A percentile compares a stretch with the other conserved stretches of the same genome.
phyloP scores from a whole-genome alignment of 2,797 vertebrate species.

The Pipistrellus nathusii region DNA sequence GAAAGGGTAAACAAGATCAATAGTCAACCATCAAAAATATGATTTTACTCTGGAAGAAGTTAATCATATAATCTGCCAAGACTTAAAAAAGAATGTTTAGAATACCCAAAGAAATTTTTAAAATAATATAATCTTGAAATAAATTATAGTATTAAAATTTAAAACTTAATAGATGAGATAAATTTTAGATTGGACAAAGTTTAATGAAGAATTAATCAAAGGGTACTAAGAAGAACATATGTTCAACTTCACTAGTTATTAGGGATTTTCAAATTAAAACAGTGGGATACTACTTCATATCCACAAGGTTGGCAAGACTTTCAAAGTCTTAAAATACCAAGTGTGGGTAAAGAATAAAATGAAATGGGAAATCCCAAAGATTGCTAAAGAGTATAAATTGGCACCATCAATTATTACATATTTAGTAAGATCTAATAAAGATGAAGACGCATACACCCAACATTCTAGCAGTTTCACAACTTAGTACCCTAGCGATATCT shows the following conservation, averaged over 20 bases:
- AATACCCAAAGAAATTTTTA: background rate
- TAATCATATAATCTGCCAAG: background rate
- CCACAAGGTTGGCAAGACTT: background rate
- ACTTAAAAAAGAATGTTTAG: constrained; percentile 36
- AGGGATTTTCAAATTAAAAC: constrained; percentile 43
- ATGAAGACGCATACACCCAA: background rate
- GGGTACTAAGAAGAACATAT: background rate
- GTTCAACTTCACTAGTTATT: background rate
- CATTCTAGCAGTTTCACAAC: background rate
- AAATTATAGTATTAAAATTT: background rate
- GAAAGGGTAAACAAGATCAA: background rate
- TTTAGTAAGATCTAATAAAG: constrained; percentile 57
- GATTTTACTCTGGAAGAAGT: background rate
- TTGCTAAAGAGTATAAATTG: constrained; percentile 14
- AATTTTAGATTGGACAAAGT: background rate
- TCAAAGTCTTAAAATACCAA: constrained; percentile 43
- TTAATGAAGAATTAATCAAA: constrained; percentile 30
- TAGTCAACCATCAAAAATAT: background rate
- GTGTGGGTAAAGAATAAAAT: constrained; percentile 1
- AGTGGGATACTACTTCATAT: background rate
- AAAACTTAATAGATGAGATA: constrained; percentile 8
- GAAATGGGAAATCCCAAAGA: constrained; percentile 36
- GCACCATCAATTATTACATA: constrained; percentile 41
- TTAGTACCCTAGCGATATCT: constrained; percentile 49
- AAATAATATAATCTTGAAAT: constrained; percentile 39